Base-by-base conservation (phyloP, 2,888 invertebrate species). In the Trachelus tabidus region DNA sequence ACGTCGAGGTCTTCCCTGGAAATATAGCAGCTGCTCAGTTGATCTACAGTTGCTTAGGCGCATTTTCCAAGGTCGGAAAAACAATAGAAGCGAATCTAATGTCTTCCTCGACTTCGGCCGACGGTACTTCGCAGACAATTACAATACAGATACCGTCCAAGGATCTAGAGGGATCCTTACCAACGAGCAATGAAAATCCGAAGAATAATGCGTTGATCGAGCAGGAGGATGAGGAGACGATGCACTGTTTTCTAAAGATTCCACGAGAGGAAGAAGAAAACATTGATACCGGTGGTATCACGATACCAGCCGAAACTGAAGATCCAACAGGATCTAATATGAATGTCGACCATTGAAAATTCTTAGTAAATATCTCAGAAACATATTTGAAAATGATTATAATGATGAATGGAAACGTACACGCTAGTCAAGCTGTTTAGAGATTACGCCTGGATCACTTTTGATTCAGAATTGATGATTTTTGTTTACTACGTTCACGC, bases 251-350 rank as follows among this genome's bases (percentile, higher is more conserved):
- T 80, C 81, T 91, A 35, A 89, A 88, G 79, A 87, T 90, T 80
- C 90, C 89, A 76, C 85, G 86, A 37, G 90, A 90, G 73, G 92
- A 92, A 78, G 93, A 93, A 82, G 91, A 91, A 80, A 91, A 91
- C 79, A 92, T 93, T 73, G 93, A 94, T 83, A 93, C 93, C 3
- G 94, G 93, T 31, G 93, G 93, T 34, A 93, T 94, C 81, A 94
- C 93, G 34, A 94, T 94, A 81, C 93, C 93, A 1, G 93, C 93
- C 11, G 93, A 92, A 80, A 89, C 91, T 34, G 90, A 89, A 77
- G 87, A 86, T 73, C 80, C 83, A 40, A 80, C 76, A 35, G 81
- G 83, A 37, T 82, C 83, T 31, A 81, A 82, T 11, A 84, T 89
- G 76, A 83, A 87, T 79, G 84, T 89, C 76, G 84, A 85, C 12